Evolutionary conservation across 2,113 vertebrate species (phyloP), one percentile per base, ranked within the genome.

Genomic region (Cromileptes altivelis): DNA sequence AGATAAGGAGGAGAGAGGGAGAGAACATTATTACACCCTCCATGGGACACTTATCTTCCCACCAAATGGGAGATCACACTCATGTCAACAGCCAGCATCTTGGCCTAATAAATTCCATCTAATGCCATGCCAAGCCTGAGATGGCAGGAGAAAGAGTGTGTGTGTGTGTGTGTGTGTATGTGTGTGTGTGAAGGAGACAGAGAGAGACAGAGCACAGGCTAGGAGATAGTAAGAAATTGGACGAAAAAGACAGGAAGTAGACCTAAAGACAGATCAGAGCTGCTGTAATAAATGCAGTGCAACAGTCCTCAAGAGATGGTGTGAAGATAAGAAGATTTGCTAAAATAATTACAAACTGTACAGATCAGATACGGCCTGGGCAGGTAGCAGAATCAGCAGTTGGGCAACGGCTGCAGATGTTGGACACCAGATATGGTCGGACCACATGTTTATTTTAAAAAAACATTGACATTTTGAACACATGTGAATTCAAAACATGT

Each of bases 21-120:
- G 87, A 93, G 93, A 93, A 94, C 89, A 93, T 93, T 91, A 94
- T 94, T 92, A 94, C 93, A 93, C 74, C 87, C 90, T 87, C 90
- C 81, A 87, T 72, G 70, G 88, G 91, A 93, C 93, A 92, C 88
- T 93, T 93, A 93, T 95, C 94, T 94, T 85, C 84, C 62, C 84
- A 85, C 76, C 90, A 91, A 94, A 94, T 92, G 90, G 85, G 92
- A 90, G 86, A 93, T 94, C 92, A 90, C 87, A 86, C 85, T 89
- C 85, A 64, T 92, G 94, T 94, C 94, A 93, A 94, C 94, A 94
- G 90, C 88, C 85, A 77, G 85, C 91, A 92, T 94, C 91, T 89
- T 79, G 86, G 89, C 82, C 86, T 91, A 89, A 95, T 95, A 95
- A 94, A 94, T 94, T 91, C 85, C 84, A 70, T 85, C 85, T 91